Base-by-base conservation (phyloP, 2,113 vertebrate species). In the Eleginops maclovinus region DNA sequence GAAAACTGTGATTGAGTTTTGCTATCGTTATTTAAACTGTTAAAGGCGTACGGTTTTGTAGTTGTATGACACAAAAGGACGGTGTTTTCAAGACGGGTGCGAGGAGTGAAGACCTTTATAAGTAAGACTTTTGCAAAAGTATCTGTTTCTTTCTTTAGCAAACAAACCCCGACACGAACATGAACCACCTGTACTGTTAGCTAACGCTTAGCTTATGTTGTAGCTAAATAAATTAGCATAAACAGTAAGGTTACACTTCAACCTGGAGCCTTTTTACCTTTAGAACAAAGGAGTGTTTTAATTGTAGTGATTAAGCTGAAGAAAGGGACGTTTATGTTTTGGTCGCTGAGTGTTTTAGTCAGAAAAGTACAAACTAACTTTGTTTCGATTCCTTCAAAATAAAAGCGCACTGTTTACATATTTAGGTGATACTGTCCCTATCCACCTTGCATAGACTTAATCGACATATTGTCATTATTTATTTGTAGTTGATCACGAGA, bases 1-100 rank as follows among this genome's bases (percentile, higher is more conserved):
- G 24, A 55, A 62, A 13, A 43, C 59, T 24, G 85, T 87, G 87
- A 87, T 88, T 87, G 24, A 3, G 14, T 67, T 82, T 65, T 17
- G 31, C 40, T 43, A 22, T 21, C 17, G 17, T 21, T 9, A 41
- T 46, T n/a, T 40, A 2, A 74, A 54, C 28, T 28, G 0, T 51
- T 13, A 2, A 15, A 16, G 4, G 1, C 5, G 0, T 17, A 0
- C 17, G 2, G 3, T 54, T 22, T 22, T 24, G 2, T 15, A 9
- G 36, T 40, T 56, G 56, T 24, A n/a, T 0, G 0, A 2, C 21
- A 64, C 22, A 1, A 7, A 28, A 9, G 9, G 4, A 31, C 6
- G 0, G 15, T n/a, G 24, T 14, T 2, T 60, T 58, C 2, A 46
- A 11, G 50, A 24, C 17, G 12, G 9, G 19, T 17, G 19, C 5